phyloP scores from a whole-genome alignment of 1,140 invertebrate species.

The Drosophila littoralis region DNA sequence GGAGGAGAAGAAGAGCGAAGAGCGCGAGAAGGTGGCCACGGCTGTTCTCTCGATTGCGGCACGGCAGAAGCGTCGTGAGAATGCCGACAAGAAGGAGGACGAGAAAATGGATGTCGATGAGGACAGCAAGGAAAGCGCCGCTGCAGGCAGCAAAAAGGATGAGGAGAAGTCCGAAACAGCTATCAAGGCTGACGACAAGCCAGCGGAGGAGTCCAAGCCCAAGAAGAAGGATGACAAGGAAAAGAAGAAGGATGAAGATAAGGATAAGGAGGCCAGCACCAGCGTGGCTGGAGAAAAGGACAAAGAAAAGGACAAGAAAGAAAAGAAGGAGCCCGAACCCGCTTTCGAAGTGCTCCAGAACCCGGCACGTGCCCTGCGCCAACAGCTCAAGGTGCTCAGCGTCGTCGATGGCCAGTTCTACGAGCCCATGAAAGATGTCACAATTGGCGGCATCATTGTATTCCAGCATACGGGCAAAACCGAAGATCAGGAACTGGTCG shows the following conservation, averaged over 20 bases:
- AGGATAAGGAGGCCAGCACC: conserved; percentile 64
- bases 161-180: conserved; percentile 86
- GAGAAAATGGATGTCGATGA: conserved; percentile 91
- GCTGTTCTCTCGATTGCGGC: conserved; percentile 98
- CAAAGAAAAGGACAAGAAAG: conserved; percentile 85
- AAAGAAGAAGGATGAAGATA: conserved; percentile 81
- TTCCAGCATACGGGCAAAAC: conserved; percentile 92
- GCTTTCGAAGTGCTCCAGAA: conserved; percentile 96
- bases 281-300: conserved; percentile 58
- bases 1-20: conserved; percentile 99
- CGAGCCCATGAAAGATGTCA: conserved; percentile 94
- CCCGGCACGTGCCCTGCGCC: conserved; percentile 96
- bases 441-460: conserved; percentile 98
- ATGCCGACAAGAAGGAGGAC: conserved; percentile 86
- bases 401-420: conserved; percentile 93
- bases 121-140: conserved; percentile 87
- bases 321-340: conserved; percentile 94
- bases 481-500: conserved; percentile 93
- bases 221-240: conserved; percentile 86
- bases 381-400: conserved; percentile 95
- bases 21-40: conserved; percentile 97
- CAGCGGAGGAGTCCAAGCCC: conserved; percentile 65
- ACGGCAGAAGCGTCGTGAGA: conserved; percentile 92
- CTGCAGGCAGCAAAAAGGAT: conserved; percentile 86
- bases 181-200: conserved; percentile 85